These are phyloP conservation scores for Platalea minor DNA, from an alignment of 2,797 vertebrate genomes.

Conservation along the genomic window DNA sequence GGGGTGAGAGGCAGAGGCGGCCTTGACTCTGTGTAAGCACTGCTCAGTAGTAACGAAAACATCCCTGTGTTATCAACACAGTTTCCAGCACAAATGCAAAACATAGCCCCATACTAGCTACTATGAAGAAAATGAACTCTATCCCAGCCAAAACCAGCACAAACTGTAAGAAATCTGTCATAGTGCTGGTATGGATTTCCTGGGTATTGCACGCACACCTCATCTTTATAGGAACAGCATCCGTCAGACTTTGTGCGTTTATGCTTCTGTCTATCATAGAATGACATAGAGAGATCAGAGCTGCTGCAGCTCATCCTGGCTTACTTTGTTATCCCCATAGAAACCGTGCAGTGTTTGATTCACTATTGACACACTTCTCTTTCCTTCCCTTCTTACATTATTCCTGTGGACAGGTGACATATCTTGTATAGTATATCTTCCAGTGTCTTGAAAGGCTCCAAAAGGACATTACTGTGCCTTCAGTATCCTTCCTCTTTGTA, in stretches of 20 bases:
- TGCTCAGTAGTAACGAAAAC: too few relatives aligned
- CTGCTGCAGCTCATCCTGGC: not conserved
- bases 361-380: not conserved
- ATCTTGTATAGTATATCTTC: not conserved
- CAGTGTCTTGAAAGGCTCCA: not conserved
- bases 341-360: not conserved
- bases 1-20: too few relatives aligned
- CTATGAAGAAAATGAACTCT: too few relatives aligned
- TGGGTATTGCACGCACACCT: not conserved
- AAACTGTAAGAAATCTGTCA: not conserved
- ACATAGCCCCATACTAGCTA: too few relatives aligned
- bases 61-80: too few relatives aligned
- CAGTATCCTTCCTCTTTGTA: not conserved
- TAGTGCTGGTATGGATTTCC: not conserved
- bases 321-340: not conserved
- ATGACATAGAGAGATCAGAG: not conserved
- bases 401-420: not conserved
- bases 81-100: too few relatives aligned
- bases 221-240: not conserved
- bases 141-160: too few relatives aligned
- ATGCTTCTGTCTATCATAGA: not conserved
- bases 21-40: too few relatives aligned
- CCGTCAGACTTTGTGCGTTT: not conserved
- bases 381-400: not conserved
- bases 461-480: not conserved